phyloP scores from a whole-genome alignment of 2,888 invertebrate species.

The Melangyna quadrimaculata region DNA sequence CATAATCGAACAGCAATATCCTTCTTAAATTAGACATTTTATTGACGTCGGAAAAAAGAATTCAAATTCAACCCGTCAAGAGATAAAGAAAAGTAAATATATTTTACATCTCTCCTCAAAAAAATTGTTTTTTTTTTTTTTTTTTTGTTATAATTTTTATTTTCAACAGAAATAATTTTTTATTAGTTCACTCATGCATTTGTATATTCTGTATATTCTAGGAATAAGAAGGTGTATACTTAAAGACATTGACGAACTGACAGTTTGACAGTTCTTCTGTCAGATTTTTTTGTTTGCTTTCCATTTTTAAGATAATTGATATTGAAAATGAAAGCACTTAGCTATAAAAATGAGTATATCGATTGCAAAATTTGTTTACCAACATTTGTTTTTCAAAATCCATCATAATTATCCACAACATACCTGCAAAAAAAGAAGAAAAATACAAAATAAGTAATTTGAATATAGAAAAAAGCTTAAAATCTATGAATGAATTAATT shows the following conservation, averaged over 20 bases:
- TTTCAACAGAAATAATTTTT: neutral
- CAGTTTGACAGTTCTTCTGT: slow-evolving; percentile 48
- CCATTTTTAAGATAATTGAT: slow-evolving; percentile 11
- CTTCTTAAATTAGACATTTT: slow-evolving; percentile 58
- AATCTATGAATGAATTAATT: neutral
- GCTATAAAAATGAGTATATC: slow-evolving; percentile 1
- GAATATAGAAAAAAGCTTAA: neutral
- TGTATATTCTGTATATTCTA: neutral
- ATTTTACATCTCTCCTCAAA: neutral
- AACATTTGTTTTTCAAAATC: neutral
- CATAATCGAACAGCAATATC: neutral
- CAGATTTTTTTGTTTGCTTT: slow-evolving; percentile 16
- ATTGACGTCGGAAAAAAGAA: slow-evolving; percentile 48
- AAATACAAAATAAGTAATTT: slow-evolving; percentile 29
- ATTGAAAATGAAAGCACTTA: slow-evolving; percentile 32
- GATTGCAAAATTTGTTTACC: slow-evolving; percentile 34
- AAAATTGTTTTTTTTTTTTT: neutral
- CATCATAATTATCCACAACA: slow-evolving; percentile 43
- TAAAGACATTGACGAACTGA: slow-evolving; percentile 37
- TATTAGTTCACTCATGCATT: neutral
- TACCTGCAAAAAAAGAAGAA: slow-evolving; percentile 53
- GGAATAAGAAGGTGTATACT: neutral
- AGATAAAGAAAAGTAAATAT: neutral
- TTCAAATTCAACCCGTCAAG: slow-evolving; percentile 3
- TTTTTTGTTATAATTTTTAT: neutral